phyloP scores from a whole-genome alignment of 2,888 invertebrate species.

The Cantharis nigra region DNA sequence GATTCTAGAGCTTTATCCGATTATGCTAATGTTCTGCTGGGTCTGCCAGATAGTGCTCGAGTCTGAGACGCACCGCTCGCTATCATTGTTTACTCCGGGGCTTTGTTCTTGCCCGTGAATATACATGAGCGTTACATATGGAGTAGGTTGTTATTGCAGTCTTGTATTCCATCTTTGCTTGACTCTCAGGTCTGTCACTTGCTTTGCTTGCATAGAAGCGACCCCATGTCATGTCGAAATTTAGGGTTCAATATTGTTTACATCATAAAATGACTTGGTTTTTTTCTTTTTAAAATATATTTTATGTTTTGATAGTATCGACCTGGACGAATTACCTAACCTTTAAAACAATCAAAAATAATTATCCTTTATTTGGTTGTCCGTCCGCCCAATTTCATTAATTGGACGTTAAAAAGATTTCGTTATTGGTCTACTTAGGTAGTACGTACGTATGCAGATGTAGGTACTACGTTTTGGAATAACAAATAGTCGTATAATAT shows the following conservation, averaged over 20 bases:
- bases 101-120: constrained; percentile 55
- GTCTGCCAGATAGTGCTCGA: constrained; percentile 50
- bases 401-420: neutral
- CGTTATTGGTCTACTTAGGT: neutral
- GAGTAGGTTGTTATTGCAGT: constrained; percentile 54
- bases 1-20: constrained; percentile 53
- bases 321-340: neutral
- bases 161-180: constrained; percentile 41
- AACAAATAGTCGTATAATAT: constrained; percentile 5
- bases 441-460: neutral
- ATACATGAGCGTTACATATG: constrained; percentile 58
- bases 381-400: neutral
- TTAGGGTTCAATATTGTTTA: constrained; percentile 21
- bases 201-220: constrained; percentile 23
- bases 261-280: constrained; percentile 17
- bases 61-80: constrained; percentile 41
- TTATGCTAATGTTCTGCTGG: constrained; percentile 55
- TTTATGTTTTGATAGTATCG: neutral
- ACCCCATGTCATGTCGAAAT: constrained; percentile 22
- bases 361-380: neutral
- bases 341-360: neutral
- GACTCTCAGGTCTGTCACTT: constrained; percentile 23
- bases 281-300: neutral
- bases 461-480: neutral
- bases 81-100: constrained; percentile 54